Conservation (phyloP, 2,888 invertebrate genomes). For the Carabus problematicus region DNA sequence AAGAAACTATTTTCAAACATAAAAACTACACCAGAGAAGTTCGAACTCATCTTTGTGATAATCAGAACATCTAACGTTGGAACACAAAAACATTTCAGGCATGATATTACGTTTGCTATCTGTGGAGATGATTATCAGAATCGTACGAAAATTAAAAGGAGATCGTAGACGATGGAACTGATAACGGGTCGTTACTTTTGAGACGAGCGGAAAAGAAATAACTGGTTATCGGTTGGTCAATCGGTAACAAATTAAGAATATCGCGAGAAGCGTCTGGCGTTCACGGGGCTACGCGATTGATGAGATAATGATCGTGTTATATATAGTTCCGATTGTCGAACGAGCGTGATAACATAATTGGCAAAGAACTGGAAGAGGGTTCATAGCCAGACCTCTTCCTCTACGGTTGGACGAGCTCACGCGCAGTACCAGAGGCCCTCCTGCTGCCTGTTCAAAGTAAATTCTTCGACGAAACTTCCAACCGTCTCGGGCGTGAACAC, state of each 20-base stretch:
- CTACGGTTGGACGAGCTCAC: conserved; percentile 13
- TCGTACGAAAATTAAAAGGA: no score
- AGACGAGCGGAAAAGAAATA: background rate
- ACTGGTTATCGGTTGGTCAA: background rate
- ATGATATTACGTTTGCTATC: no score
- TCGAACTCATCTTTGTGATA: no score
- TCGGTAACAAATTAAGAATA: background rate
- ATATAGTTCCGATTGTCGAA: conserved; percentile 36
- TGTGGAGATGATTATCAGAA: no score
- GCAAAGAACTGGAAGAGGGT: conserved; percentile 16
- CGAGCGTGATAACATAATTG: conserved; percentile 26
- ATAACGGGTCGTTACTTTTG: no score
- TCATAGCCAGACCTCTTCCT: background rate
- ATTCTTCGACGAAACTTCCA: conserved; percentile 20
- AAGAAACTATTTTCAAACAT: no score
- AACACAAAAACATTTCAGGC: no score
- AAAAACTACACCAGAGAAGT: no score
- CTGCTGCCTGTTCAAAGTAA: conserved; percentile 7
- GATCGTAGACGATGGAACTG: no score
- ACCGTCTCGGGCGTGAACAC: conserved; percentile 32
- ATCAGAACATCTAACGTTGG: no score
- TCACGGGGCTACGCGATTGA: conserved; percentile 7
- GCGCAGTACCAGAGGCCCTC: conserved; percentile 29
- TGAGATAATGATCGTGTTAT: conserved; percentile 40
- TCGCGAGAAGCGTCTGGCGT: background rate